Conservation (phyloP, 2,888 invertebrate species). For the Diarsia mendica region DNA sequence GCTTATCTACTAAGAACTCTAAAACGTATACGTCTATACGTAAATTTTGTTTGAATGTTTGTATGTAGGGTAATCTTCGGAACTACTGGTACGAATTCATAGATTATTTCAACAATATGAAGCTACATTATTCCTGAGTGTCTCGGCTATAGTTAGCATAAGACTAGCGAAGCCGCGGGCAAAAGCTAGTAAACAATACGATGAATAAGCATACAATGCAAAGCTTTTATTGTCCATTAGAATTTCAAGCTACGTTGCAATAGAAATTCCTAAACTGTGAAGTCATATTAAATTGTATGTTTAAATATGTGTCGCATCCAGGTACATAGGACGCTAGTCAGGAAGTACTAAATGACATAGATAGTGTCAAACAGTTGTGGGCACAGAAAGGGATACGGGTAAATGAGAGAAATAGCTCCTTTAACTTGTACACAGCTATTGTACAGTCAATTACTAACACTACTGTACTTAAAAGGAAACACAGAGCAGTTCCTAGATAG, state of each 20-base stretch:
- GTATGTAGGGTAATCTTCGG: background rate
- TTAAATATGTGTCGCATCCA: no score
- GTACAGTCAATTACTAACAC: no score
- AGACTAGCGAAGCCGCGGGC: background rate
- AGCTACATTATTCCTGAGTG: background rate
- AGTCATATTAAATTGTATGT: slow-evolving; percentile 34
- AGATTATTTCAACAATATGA: background rate
- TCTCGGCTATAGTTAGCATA: background rate
- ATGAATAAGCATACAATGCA: slow-evolving; percentile 2
- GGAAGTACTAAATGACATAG: no score
- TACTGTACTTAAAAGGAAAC: no score
- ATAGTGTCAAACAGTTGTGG: no score
- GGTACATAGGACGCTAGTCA: no score
- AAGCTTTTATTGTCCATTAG: slow-evolving; percentile 41
- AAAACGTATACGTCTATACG: background rate
- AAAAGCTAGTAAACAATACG: background rate
- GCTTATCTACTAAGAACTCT: slow-evolving; percentile 24
- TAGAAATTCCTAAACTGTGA: slow-evolving; percentile 43
- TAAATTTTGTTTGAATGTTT: background rate
- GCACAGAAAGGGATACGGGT: no score
- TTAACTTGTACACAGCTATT: no score
- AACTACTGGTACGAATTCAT: background rate
- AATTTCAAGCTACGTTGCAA: slow-evolving; percentile 28
- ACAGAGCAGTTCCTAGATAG: no score
- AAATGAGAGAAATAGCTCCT: no score